These are phyloP conservation scores for Callinectes sapidus DNA, from an alignment of 2,888 invertebrate genomes.

Conservation along the genomic window DNA sequence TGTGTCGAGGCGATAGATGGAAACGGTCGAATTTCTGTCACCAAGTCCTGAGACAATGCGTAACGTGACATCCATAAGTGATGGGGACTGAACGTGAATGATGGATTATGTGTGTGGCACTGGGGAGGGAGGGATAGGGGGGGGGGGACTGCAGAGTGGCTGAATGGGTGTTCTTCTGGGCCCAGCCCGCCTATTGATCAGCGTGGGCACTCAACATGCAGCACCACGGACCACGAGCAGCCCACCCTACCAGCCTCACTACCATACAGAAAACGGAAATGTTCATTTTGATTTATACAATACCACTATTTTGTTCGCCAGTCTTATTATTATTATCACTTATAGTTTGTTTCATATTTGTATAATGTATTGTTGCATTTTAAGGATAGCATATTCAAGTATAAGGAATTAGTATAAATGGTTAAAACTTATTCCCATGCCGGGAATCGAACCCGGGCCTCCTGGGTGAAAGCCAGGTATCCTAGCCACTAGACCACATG, in stretches of 20 bases:
- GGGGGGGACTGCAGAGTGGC: neutral
- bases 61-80: neutral
- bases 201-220: neutral
- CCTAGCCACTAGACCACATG: constrained; percentile 74
- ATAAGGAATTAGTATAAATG: neutral
- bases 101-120: neutral
- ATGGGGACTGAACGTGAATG: neutral
- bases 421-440: constrained; percentile 72
- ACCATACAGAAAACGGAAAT: neutral
- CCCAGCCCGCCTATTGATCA: constrained; percentile 2
- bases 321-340: too few species aligned
- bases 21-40: too few species aligned
- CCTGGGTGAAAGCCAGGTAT: constrained; percentile 74
- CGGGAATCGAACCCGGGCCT: constrained; percentile 74
- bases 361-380: too few species aligned
- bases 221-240: neutral
- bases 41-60: neutral
- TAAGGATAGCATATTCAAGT: neutral
- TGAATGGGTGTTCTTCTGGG: neutral
- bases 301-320: too few species aligned
- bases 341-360: too few species aligned
- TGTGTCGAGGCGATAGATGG: too few species aligned
- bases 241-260: neutral
- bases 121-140: neutral
- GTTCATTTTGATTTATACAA: too few species aligned